Evolutionary conservation across 2,888 invertebrate species (phyloP), one percentile per base, ranked within the genome.

Genomic region (Trileptium ribeirensis): DNA sequence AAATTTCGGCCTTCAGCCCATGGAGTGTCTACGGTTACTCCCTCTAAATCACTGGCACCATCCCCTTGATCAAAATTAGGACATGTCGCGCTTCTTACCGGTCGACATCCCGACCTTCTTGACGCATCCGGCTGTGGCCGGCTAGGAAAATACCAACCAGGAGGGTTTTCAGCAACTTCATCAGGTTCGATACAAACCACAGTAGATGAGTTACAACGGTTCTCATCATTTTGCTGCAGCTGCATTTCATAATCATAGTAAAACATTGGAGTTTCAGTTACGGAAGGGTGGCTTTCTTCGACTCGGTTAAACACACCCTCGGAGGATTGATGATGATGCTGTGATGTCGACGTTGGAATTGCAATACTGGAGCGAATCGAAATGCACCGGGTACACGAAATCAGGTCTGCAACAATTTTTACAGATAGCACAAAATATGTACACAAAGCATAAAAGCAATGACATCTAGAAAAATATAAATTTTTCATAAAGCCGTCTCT

Each of bases 311-410:
- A 8, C 15, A 36, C 77, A 3, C 3, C 37, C 15, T n/a, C 34
- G 2, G 77, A 24, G 33, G 34, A 3, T 2, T n/a, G 77, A n/a
- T 75, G 38, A n/a, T n/a, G n/a, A n/a, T n/a, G n/a, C 8, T 8
- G 8, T n/a, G n/a, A n/a, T 24, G 77, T n/a, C 39, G 77, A 3
- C 39, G 81, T 80, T 3, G 82, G 82, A 36, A 88, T 84, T 2
- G 83, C 83, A n/a, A 90, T 84, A 34, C 86, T 86, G 1, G 90
- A 89, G 78, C 89, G 87, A 33, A 91, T 94, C 0, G 95, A 94
- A 82, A 98, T 91, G 88, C 97, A 97, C 80, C 95, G 91, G 0
- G 95, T 94, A 89, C 97, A 98, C 84, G 94, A 94, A 84, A 98
- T 95, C 87, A 97, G 90, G 90, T 96, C 90, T 91, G 84, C 67